A percentile compares a stretch with the other conserved stretches of the same genome.
Conservation (phyloP, 2,888 invertebrate genomes). For the Athetis lepigone region DNA sequence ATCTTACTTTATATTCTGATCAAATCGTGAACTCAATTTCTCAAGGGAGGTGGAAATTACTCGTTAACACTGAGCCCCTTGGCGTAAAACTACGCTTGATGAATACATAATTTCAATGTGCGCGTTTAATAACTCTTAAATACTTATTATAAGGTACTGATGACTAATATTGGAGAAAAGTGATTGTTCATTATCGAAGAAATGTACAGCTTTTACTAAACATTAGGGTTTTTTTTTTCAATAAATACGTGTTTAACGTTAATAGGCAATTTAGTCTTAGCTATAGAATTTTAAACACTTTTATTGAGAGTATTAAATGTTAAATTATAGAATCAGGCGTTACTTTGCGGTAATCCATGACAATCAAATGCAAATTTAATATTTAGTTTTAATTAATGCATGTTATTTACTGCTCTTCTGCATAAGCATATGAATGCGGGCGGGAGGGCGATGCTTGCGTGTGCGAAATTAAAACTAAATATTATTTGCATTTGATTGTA, state of each 20-base stretch:
- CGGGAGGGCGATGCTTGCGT: too few relatives aligned
- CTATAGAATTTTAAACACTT: not conserved
- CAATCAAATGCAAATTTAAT: too few relatives aligned
- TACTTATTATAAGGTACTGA: slow-evolving; percentile 46
- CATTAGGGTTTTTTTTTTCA: not conserved
- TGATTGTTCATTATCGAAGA: slow-evolving; percentile 13
- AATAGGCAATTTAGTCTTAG: not conserved
- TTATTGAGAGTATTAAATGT: not conserved
- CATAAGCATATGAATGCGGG: too few relatives aligned
- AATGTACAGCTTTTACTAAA: not conserved
- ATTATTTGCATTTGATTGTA: too few relatives aligned
- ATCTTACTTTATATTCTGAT: slow-evolving; percentile 58
- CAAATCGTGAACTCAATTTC: slow-evolving; percentile 61
- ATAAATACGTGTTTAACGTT: not conserved
- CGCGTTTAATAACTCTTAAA: slow-evolving; percentile 58
- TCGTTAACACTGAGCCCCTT: slow-evolving; percentile 68
- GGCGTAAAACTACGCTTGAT: slow-evolving; percentile 66
- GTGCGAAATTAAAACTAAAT: too few relatives aligned
- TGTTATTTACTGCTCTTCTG: too few relatives aligned
- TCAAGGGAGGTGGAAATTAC: slow-evolving; percentile 70
- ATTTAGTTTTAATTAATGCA: too few relatives aligned
- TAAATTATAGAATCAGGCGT: too few relatives aligned
- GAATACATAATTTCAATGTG: slow-evolving; percentile 78
- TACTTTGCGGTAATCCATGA: too few relatives aligned
- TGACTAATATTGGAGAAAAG: slow-evolving; percentile 47